Conservation (phyloP, 2,797 vertebrate species). For the Fratercula arctica region DNA sequence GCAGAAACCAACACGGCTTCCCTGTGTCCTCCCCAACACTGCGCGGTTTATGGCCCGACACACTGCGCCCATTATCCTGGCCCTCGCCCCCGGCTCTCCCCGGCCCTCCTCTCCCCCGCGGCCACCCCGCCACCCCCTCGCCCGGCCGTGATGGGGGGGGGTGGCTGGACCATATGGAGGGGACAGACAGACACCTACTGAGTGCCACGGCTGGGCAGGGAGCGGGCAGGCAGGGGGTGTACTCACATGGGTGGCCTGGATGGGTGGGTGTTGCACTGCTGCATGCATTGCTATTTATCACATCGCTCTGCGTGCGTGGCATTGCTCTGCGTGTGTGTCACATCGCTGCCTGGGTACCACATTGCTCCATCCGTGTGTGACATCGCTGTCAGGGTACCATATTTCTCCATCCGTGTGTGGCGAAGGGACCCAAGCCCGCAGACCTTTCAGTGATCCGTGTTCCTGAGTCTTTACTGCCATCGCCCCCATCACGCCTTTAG, state of each 20-base stretch:
- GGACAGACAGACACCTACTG: not conserved
- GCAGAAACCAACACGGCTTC: constrained; percentile 53
- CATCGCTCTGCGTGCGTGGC: not conserved
- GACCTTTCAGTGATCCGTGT: fast-evolving
- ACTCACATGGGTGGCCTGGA: too few species aligned
- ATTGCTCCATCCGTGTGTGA: not conserved
- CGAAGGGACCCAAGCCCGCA: too few species aligned
- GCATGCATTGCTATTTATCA: too few species aligned
- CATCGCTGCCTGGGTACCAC: fast-evolving
- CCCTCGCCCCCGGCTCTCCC: not conserved
- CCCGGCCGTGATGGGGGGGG: not conserved
- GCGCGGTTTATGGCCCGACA: constrained; percentile 38
- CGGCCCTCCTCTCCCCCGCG: not conserved
- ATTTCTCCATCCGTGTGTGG: not conserved
- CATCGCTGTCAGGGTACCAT: fast-evolving
- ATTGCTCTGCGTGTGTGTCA: not conserved
- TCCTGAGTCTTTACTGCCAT: not conserved
- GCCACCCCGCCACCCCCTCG: constrained; percentile 23
- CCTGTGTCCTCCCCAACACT: constrained; percentile 64
- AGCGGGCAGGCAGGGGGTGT: not conserved
- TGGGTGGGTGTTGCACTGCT: not conserved
- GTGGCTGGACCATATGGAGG: not conserved
- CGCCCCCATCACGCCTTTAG: fast-evolving
- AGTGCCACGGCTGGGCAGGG: not conserved
- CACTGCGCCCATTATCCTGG: constrained; percentile 51